A percentile compares a stretch with the other conserved stretches of the same genome.
phyloP scores from a whole-genome alignment of 1,140 invertebrate species.

The Ips nitidus region DNA sequence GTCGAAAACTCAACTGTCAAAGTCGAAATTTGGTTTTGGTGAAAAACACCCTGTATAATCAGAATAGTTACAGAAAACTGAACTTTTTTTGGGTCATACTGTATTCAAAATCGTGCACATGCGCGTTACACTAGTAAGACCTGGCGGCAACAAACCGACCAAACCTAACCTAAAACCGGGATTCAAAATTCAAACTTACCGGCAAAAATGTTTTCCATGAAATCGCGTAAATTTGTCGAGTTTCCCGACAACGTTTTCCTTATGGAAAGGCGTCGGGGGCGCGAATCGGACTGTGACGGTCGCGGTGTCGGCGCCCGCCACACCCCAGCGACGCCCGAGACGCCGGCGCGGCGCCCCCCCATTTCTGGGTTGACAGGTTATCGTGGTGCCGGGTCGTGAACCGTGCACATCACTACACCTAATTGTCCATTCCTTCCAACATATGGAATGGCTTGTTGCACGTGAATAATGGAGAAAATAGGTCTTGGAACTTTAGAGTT shows the following conservation, averaged over 20 bases:
- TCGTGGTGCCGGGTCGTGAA: constrained; percentile 20
- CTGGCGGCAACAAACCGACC: background rate
- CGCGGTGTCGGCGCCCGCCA: constrained; percentile 32
- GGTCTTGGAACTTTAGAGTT: too few species aligned
- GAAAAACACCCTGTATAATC: too few species aligned
- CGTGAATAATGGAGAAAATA: background rate
- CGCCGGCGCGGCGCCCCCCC: constrained; percentile 29
- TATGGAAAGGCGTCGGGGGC: constrained; percentile 22
- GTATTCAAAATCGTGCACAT: background rate
- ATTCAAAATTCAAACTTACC: constrained; percentile 7
- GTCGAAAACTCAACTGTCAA: too few species aligned
- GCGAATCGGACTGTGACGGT: constrained; percentile 30
- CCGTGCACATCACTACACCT: constrained; percentile 7
- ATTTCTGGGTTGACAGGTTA: constrained; percentile 26
- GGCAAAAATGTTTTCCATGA: background rate
- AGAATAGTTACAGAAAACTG: too few species aligned
- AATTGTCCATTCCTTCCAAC: constrained; percentile 1
- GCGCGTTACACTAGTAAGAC: background rate
- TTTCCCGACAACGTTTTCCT: constrained; percentile 1
- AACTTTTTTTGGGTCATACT: too few species aligned
- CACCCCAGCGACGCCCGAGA: constrained; percentile 32
- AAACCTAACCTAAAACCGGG: constrained; percentile 5
- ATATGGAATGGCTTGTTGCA: constrained; percentile 3
- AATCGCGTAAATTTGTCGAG: background rate
- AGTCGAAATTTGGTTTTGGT: too few species aligned